Evolutionary conservation across 2,888 invertebrate species (phyloP), one percentile per base, ranked within the genome.

Genomic region (Cremastinae sp.): DNA sequence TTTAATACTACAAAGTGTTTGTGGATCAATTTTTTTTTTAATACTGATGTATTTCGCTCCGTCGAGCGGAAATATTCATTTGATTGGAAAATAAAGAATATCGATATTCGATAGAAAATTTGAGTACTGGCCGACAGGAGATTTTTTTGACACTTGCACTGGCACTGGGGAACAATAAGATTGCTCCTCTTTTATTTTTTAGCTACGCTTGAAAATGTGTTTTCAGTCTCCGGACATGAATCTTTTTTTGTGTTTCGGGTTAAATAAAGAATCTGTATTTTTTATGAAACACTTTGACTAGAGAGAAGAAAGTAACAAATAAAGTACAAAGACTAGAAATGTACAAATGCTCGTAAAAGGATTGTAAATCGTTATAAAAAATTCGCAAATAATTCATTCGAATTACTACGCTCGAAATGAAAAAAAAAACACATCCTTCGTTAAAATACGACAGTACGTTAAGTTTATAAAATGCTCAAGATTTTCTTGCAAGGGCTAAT

Each of bases 241-340:
- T 10, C 10, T 34, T 14, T 12, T 59, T 62, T n/a, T n/a, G 56
- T 49, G 12, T 56, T 14, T 28, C 28, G 8, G 56, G 51, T 62
- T 49, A 10, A 49, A 66, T 9, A 34, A 43, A 22, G 45, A 9
- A 56, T 66, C 18, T 12, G 51, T 43, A 62, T 41, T 74, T 74
- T 20, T 43, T 45, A 49, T 69, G 43, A 74, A 64, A 69, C 43
- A n/a, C 18, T 71, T 64, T 77, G 79, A 79, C 79, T 75, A 79
- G 71, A 66, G 68, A 66, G 74, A 61, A 62, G 62, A 59, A 70
- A 49, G 34, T 22, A 20, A 41, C 47, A 20, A 18, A 28, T 53
- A 41, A 64, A 14, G 38, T 38, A 53, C 74, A 64, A 73, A 64
- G 84, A 84, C 84, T 84, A 84, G 84, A 84, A 81, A 80, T 20